Conservation (phyloP, 37 sponge, comb jelly and placozoan genomes). For the Crambe crambe region DNA sequence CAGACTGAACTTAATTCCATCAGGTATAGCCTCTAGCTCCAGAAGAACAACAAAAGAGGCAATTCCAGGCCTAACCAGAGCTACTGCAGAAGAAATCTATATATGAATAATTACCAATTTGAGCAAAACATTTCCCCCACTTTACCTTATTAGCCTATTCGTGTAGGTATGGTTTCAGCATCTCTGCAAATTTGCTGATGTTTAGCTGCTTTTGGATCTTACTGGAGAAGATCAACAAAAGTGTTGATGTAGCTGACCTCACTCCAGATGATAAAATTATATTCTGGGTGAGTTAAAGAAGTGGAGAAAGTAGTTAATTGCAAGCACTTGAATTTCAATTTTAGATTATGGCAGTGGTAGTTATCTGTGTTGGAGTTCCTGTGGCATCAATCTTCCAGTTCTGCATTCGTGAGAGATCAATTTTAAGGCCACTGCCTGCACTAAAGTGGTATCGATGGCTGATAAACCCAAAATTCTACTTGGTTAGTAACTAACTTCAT, state of each 20-base stretch:
- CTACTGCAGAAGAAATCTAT: no score
- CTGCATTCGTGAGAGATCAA: conserved; percentile 48
- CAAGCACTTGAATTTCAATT: not conserved
- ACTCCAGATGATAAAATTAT: conserved; percentile 46
- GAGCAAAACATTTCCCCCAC: not conserved
- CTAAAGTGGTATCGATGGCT: conserved; percentile 65
- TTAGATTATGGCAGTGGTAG: conserved; percentile 50
- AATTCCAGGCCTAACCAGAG: no score
- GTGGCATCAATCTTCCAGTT: conserved; percentile 75
- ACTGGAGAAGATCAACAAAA: conserved; percentile 20
- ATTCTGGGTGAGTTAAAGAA: conserved; percentile 54
- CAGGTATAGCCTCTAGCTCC: conserved; percentile 58
- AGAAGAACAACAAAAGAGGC: not conserved
- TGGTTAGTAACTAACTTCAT: conserved; percentile 12
- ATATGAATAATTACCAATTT: not conserved
- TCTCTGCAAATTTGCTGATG: conserved; percentile 54
- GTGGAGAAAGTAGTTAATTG: not conserved
- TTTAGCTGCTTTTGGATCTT: conserved; percentile 54
- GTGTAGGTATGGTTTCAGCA: conserved; percentile 68
- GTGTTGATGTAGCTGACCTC: conserved; percentile 10
- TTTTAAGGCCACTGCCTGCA: not conserved
- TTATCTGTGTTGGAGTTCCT: conserved; percentile 60
- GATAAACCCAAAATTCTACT: conserved; percentile 52
- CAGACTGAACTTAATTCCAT: conserved; percentile 83
- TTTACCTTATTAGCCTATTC: no score